Base-by-base conservation (phyloP, 2,113 vertebrate genomes). In the Daboia siamensis region DNA sequence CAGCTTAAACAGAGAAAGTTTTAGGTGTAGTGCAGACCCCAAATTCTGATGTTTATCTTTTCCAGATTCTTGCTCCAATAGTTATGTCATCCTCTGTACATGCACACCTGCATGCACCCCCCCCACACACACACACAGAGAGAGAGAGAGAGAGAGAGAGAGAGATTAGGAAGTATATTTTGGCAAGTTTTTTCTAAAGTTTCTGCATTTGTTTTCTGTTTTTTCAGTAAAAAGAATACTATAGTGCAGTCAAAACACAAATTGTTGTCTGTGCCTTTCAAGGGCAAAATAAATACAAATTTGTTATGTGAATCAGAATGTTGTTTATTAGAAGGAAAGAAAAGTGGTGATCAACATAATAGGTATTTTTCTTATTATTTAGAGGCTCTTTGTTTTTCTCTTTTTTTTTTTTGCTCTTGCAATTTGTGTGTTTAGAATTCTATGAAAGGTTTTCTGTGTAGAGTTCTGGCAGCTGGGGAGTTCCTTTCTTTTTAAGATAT, bases 381-480 rank as follows among this genome's bases (percentile, higher is more conserved):
- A 23, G 48, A 80, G 91, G 23, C 87, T 94, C 44, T 39, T 48
- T 93, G 57, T 87, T 54, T 56, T 64, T 54, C 52, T 20, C 59
- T 0, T 0, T 4, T 12, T 59, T 26, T 1, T 15, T 17, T 0
- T 26, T 5, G 80, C 3, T 6, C 84, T 20, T 61, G 29, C 80
- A 15, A n/a, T 91, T 48, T 89, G 21, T 0, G 0, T 93, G 88
- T 93, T 93, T 93, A 88, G 91, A 57, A 7, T 0, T 74, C 69
- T 20, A 29, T 5, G 1, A 88, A 92, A 20, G 56, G 91, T 93
- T 96, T 54, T 92, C 74, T 87, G 91, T 88, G 5, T 54, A 39
- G 46, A 61, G 86, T 44, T 94, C 55, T 91, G 74, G n/a, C 52
- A 92, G 51, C 90, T 90, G 74, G 74, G 88, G 24, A 88, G 90